Conservation (phyloP, 2,797 vertebrate species). For the Pagetopsis macropterus region DNA sequence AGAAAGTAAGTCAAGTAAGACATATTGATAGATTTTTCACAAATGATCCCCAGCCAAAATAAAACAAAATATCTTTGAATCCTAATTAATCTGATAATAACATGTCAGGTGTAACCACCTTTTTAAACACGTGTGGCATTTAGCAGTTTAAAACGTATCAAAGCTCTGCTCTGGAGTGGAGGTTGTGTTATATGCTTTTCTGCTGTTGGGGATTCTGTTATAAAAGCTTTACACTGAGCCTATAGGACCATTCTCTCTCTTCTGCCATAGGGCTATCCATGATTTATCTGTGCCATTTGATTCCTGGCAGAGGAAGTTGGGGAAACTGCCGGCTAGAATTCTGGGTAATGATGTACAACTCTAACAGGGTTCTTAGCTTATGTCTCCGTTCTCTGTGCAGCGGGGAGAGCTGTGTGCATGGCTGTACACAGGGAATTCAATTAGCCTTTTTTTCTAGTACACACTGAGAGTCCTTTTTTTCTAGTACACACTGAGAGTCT, state of each 20-base stretch:
- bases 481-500: conserved; percentile 26
- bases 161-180: conserved; percentile 6
- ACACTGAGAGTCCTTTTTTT: conserved; percentile 33
- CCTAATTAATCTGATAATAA: not conserved
- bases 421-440: conserved; percentile 64
- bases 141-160: not conserved
- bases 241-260: conserved; percentile 37
- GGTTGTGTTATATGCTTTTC: conserved; percentile 2
- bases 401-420: conserved; percentile 33
- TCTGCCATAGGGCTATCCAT: conserved; percentile 54
- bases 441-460: conserved; percentile 44
- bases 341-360: conserved; percentile 76
- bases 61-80: not conserved
- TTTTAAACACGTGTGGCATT: not conserved
- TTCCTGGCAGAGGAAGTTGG: conserved; percentile 70
- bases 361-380: conserved; percentile 54
- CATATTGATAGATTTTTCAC: conserved; percentile 39
- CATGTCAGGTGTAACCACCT: not conserved
- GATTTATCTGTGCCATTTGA: conserved; percentile 78
- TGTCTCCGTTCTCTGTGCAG: conserved; percentile 45
- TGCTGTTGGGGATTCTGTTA: conserved; percentile 6
- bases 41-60: not conserved
- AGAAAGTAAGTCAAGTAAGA: not conserved
- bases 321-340: conserved; percentile 65
- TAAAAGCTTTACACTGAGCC: conserved; percentile 25